phyloP scores from a whole-genome alignment of 2,113 vertebrate species.

The Gnathonemus longibarbis region DNA sequence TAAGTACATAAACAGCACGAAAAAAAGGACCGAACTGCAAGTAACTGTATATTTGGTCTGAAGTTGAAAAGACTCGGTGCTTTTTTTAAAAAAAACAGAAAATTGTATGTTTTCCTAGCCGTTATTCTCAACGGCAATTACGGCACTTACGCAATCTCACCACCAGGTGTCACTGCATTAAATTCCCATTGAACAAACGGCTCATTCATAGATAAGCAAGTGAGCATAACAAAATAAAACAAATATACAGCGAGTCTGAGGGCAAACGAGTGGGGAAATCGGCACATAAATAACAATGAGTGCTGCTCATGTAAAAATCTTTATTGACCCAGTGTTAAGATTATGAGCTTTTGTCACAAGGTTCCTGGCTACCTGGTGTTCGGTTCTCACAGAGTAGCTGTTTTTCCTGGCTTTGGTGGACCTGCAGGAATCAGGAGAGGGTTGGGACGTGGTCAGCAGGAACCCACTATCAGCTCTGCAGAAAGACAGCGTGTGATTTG shows the following conservation, averaged over 20 bases:
- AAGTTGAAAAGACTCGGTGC: neutral
- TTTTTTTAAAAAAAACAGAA: neutral
- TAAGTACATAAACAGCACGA: neutral
- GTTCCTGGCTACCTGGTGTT: neutral
- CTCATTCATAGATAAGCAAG: neutral
- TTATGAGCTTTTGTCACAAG: neutral
- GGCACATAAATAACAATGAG: neutral
- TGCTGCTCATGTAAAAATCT: neutral
- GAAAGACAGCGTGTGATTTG: neutral
- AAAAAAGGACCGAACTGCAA: neutral
- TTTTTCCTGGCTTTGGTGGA: neutral
- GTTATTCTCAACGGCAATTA: neutral
- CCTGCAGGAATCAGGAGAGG: neutral
- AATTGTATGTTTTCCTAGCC: neutral
- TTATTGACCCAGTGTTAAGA: neutral
- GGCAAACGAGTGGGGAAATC: neutral
- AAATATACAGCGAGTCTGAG: neutral
- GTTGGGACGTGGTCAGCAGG: neutral
- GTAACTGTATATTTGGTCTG: neutral
- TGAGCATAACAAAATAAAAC: neutral
- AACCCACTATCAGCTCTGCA: neutral
- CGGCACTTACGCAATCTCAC: neutral
- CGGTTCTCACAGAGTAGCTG: neutral
- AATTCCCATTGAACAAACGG: neutral
- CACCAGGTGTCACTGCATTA: slow-evolving; percentile 12